Percentiles rank a stretch among this genome's conserved stretches.
These are phyloP conservation scores for Drosophila villosipedis DNA, from an alignment of 2,888 invertebrate genomes.

Conservation along the genomic window DNA sequence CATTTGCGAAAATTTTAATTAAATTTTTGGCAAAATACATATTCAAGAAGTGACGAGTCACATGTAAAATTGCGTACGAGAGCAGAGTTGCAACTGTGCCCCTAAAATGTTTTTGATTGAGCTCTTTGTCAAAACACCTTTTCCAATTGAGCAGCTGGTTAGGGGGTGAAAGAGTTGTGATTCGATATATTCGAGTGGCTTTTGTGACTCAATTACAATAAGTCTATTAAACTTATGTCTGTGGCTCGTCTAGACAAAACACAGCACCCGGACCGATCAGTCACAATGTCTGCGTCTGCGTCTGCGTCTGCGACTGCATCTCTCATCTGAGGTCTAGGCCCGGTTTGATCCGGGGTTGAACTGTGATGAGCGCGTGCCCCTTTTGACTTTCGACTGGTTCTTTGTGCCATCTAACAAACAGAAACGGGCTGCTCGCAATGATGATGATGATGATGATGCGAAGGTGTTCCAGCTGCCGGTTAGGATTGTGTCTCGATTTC, in stretches of 20 bases:
- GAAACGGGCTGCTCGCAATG: conserved; percentile 14
- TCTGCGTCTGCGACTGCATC: conserved; percentile 2
- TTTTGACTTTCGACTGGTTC: conserved; percentile 77
- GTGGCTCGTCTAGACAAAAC: conserved; percentile 68
- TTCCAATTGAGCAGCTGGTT: conserved; percentile 51
- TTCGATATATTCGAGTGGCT: conserved; percentile 70
- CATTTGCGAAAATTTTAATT: conserved; percentile 66
- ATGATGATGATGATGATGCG: conserved; percentile 44
- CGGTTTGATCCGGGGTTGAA: conserved; percentile 39
- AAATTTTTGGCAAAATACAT: conserved; percentile 44
- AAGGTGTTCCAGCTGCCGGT: conserved; percentile 80
- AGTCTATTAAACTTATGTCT: conserved; percentile 80
- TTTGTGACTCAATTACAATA: conserved; percentile 82
- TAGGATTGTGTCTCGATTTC: conserved; percentile 73
- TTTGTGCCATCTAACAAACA: conserved; percentile 71
- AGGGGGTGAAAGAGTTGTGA: conserved; percentile 55
- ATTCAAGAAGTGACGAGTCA: conserved; percentile 41
- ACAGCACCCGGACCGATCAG: conserved; percentile 40
- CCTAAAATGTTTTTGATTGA: conserved; percentile 14
- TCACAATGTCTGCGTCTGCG: conserved; percentile 46
- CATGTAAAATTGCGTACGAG: conserved; percentile 62
- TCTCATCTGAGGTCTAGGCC: conserved; percentile 25
- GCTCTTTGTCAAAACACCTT: conserved; percentile 42
- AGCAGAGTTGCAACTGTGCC: conserved; percentile 15
- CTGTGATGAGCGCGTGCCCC: conserved; percentile 70